These are phyloP conservation scores for Aplidium turbinatum DNA, from an alignment of 23 tunicate genomes.

Conservation along the genomic window DNA sequence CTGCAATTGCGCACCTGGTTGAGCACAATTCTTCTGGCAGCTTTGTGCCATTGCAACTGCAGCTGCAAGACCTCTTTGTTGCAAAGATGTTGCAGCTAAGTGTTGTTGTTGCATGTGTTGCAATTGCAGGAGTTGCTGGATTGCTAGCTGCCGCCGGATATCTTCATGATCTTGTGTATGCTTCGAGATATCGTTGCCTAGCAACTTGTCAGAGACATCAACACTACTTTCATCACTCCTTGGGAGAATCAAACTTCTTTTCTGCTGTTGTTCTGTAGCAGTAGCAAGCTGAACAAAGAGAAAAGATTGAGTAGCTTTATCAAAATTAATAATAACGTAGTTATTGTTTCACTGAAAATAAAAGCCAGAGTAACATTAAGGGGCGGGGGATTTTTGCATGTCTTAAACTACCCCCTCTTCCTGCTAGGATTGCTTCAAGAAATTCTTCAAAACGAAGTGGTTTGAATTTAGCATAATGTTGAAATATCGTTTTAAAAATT, in stretches of 20 bases:
- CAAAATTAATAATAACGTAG: neutral
- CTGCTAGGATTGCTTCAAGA: too few species aligned
- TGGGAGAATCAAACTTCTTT: slow-evolving; percentile 17
- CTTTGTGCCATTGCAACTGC: slow-evolving; percentile 85
- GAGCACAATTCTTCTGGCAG: slow-evolving; percentile 12
- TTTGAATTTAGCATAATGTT: too few species aligned
- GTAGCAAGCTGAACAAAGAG: slow-evolving; percentile 50
- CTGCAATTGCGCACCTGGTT: slow-evolving; percentile 5
- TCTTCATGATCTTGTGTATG: slow-evolving; percentile 41
- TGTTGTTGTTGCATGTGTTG: slow-evolving; percentile 91
- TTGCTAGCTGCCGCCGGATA: slow-evolving; percentile 81
- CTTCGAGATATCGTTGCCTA: slow-evolving; percentile 8
- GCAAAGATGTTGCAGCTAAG: slow-evolving; percentile 67
- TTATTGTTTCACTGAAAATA: neutral
- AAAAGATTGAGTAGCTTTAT: too few species aligned
- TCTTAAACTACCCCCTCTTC: too few species aligned
- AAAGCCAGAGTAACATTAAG: too few species aligned
- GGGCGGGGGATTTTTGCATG: too few species aligned
- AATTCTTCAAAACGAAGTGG: too few species aligned
- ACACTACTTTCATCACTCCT: neutral
- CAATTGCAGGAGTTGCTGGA: slow-evolving; percentile 91
- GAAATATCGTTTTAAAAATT: too few species aligned
- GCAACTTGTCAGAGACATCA: slow-evolving; percentile 5
- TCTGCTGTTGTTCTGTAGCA: slow-evolving; percentile 53
- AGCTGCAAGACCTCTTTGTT: slow-evolving; percentile 75